A percentile compares a stretch with the other conserved stretches of the same genome.
phyloP scores from a whole-genome alignment of 1,140 invertebrate genomes.

The Carposina sasakii region DNA sequence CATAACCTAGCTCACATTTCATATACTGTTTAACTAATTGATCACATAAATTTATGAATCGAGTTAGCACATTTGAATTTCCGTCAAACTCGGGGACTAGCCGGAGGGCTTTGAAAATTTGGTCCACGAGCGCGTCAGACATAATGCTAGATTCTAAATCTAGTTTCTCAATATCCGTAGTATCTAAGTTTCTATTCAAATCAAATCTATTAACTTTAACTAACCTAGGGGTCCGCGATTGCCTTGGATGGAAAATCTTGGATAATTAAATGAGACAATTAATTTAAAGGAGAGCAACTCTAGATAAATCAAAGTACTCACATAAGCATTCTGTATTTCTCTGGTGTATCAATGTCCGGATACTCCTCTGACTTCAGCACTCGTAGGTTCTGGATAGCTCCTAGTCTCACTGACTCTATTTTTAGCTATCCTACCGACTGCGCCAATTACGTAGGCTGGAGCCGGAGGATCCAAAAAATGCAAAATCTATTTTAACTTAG shows the following conservation, averaged over 20 bases:
- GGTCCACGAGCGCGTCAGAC: too few species aligned
- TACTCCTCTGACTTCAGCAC: background rate
- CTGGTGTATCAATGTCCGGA: conserved; percentile 1
- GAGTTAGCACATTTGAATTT: background rate
- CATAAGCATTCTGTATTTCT: conserved; percentile 2
- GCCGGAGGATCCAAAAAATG: too few species aligned
- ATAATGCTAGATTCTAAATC: too few species aligned
- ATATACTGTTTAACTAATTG: too few species aligned
- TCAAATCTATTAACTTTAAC: background rate
- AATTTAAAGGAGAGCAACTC: conserved; percentile 1
- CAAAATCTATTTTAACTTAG: too few species aligned
- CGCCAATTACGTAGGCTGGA: too few species aligned
- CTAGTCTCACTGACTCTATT: too few species aligned
- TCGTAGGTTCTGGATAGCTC: conserved; percentile 3
- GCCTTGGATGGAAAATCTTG: conserved; percentile 5
- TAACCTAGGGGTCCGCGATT: conserved; percentile 3
- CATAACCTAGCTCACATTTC: background rate
- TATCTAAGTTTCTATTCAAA: background rate
- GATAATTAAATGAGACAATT: background rate
- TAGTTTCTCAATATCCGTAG: too few species aligned
- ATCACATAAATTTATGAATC: conserved; percentile 2
- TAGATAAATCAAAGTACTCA: conserved; percentile 1
- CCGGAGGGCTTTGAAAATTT: background rate
- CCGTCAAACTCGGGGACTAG: conserved; percentile 2
- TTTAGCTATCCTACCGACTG: too few species aligned